Evolutionary conservation across 2,113 vertebrate species (phyloP), one percentile per base, ranked within the genome.

Genomic region (Nesogale talazaci): DNA sequence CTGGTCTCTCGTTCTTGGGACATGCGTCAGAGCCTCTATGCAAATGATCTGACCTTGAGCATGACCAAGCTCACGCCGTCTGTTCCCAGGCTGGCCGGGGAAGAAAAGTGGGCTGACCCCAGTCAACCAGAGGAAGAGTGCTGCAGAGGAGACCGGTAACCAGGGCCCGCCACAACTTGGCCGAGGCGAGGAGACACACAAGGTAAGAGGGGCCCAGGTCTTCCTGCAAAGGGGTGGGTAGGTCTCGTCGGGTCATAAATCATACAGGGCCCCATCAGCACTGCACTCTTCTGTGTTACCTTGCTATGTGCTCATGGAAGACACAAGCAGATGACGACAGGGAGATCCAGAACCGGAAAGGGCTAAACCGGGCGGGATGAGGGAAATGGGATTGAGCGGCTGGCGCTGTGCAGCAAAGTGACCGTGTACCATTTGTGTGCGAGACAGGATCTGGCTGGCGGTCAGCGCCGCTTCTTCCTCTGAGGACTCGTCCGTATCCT

Each of bases 401-500:
- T 63, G 74, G 15, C 3, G 0, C 27, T 40, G 36, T 2, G 16
- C 0, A 9, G 56, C 29, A 83, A 86, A 77, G 72, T 59, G 1
- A 20, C n/a, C 84, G 98, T 98, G 97, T 99, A 99, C 99, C 98
- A 99, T 98, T 97, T 99, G 99, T 11, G 99, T 98, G 96, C 98
- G 98, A 79, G 98, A 99, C 94, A 99, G 98, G 97, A 99, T 99
- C 98, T 99, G 99, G 98, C 99, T 99, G 92, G 99, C 99, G 29
- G 99, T 99, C 97, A 99, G 98, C 77, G 99, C 99, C 85, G 99
- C 99, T 98, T 99, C 99, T 97, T 99, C 99, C 97, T 99, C 99
- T 11, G 99, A 99, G 59, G 99, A 99, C 97, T 99, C 99, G 3
- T 99, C 99, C 0, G 99, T 99, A 91, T 99, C 99, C 97, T 99